A percentile compares a stretch with the other conserved stretches of the same genome.
Evolutionary conservation across 2,797 vertebrate species (phyloP).

Genomic region (Ispidina picta): DNA sequence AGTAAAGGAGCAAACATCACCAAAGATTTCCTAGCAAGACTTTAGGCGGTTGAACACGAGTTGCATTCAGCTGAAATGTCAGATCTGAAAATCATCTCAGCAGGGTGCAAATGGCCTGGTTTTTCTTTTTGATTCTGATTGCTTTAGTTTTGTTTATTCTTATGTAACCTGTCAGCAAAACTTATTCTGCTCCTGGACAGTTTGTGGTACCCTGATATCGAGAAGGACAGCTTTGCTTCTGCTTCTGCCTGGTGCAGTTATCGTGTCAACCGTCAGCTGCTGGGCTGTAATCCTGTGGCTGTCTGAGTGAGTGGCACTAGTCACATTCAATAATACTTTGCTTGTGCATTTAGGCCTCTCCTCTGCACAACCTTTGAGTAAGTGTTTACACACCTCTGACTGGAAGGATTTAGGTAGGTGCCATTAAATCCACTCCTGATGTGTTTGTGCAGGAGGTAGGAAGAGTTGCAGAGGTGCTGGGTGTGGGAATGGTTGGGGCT

Average conservation of each 20-base stretch:
- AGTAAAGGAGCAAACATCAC: neutral
- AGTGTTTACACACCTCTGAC: neutral
- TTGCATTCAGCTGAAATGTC: slow-evolving; percentile 37
- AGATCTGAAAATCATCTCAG: slow-evolving; percentile 56
- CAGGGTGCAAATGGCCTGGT: slow-evolving; percentile 44
- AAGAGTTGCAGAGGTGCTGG: neutral
- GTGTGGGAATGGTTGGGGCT: neutral
- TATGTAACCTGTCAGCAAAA: slow-evolving; percentile 69
- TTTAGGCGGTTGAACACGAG: slow-evolving; percentile 18
- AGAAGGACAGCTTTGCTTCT: slow-evolving; percentile 68
- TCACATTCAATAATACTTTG: slow-evolving; percentile 57
- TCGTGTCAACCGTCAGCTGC: neutral
- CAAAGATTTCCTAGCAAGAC: slow-evolving; percentile 12
- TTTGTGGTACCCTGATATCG: slow-evolving; percentile 44
- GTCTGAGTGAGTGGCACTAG: slow-evolving; percentile 53
- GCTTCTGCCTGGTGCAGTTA: slow-evolving; percentile 60
- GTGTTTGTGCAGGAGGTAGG: neutral
- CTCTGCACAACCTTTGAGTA: neutral
- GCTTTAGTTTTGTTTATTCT: slow-evolving; percentile 71
- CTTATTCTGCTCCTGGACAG: slow-evolving; percentile 35
- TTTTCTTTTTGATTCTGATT: slow-evolving; percentile 55
- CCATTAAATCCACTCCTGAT: neutral
- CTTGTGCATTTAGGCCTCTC: neutral
- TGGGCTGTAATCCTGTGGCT: slow-evolving; percentile 24
- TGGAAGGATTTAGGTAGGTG: neutral